Percentiles rank a stretch among this genome's conserved stretches.
phyloP scores from a whole-genome alignment of 2,113 vertebrate genomes.

The Leucopsar rothschildi region DNA sequence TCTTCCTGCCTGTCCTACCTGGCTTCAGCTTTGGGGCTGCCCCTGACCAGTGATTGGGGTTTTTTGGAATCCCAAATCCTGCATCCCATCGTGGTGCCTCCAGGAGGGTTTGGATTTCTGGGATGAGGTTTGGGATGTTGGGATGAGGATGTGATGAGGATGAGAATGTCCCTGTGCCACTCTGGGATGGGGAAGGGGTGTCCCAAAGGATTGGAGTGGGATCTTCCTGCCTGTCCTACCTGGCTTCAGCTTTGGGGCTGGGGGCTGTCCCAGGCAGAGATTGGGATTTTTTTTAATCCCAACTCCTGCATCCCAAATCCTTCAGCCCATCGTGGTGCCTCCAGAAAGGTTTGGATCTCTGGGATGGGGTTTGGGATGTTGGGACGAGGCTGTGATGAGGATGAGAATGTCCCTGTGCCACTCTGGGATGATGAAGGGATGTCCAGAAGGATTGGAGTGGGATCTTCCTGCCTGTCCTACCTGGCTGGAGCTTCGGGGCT shows the following conservation, averaged over 20 bases:
- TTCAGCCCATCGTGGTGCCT: not conserved
- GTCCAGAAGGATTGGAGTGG: rapidly evolving
- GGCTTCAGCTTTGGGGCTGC: not conserved
- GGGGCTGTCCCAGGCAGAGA: no score
- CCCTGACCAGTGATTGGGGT: not conserved
- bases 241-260: not conserved
- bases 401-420: rapidly evolving
- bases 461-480: not conserved
- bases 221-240: not conserved
- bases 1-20: not conserved
- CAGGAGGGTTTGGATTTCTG: rapidly evolving
- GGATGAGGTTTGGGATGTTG: not conserved
- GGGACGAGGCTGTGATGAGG: not conserved
- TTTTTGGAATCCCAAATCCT: not conserved
- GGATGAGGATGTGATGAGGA: not conserved
- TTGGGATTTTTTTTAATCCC: not conserved
- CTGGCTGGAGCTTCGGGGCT: not conserved
- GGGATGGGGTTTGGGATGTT: not conserved
- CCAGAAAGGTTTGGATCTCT: rapidly evolving
- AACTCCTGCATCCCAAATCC: rapidly evolving
- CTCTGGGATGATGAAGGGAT: not conserved
- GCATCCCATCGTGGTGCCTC: rapidly evolving
- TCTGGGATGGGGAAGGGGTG: not conserved
- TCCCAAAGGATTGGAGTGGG: rapidly evolving
- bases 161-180: not conserved